A percentile compares a stretch with the other conserved stretches of the same genome.
phyloP scores from a whole-genome alignment of 2,113 vertebrate genomes.

The Salminus brasiliensis region DNA sequence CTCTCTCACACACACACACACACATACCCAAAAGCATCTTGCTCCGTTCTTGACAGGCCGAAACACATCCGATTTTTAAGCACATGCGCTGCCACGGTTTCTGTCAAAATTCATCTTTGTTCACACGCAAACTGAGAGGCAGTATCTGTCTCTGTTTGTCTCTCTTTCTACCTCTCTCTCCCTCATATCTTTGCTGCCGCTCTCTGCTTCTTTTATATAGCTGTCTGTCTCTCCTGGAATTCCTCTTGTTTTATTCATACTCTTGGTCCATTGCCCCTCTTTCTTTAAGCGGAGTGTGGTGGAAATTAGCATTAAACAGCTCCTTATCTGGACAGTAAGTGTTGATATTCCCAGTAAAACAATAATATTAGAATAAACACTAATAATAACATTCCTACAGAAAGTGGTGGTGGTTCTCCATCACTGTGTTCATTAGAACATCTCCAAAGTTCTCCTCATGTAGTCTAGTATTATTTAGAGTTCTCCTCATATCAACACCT shows the following conservation, averaged over 20 bases:
- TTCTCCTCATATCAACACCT: too few relatives aligned
- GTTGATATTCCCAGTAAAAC: too few relatives aligned
- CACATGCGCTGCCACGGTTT: not conserved
- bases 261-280: not conserved
- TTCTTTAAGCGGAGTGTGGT: slow-evolving; percentile 25
- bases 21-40: not conserved
- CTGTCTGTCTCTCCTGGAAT: not conserved
- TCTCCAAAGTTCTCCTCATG: too few relatives aligned
- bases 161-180: not conserved
- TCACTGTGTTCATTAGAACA: too few relatives aligned
- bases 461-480: too few relatives aligned
- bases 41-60: not conserved
- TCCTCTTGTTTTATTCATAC: not conserved
- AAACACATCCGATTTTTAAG: slow-evolving; percentile 9
- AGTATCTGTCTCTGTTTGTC: not conserved
- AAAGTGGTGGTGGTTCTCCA: too few relatives aligned
- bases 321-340: too few relatives aligned
- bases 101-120: not conserved
- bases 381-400: too few relatives aligned
- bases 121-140: not conserved
- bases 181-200: not conserved
- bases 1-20: slow-evolving; percentile 17
- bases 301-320: too few relatives aligned
- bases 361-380: too few relatives aligned
- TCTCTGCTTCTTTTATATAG: not conserved